Percentiles rank a stretch among this genome's conserved stretches.
These are phyloP conservation scores for Nyctibius grandis DNA, from an alignment of 2,797 vertebrate species.

Conservation along the genomic window DNA sequence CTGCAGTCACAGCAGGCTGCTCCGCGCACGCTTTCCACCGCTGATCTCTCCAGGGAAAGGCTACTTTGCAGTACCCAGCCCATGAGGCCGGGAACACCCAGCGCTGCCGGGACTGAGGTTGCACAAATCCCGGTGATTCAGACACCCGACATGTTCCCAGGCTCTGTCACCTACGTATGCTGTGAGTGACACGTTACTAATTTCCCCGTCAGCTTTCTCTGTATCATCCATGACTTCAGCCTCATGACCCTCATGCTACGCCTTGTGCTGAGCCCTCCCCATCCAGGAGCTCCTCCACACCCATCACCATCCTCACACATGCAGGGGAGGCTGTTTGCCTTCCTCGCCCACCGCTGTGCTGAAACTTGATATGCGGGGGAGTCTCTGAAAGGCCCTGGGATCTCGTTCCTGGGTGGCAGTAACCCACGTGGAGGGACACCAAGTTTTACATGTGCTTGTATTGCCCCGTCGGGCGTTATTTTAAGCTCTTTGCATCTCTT, in stretches of 20 bases:
- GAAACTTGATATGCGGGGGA: not conserved
- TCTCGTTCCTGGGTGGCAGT: not conserved
- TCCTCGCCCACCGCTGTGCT: fast-evolving
- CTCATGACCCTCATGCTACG: not conserved
- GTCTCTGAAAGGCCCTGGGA: not conserved
- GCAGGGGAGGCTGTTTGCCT: not conserved
- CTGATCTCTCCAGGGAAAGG: fast-evolving
- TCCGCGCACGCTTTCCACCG: fast-evolving
- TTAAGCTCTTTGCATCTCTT: not conserved
- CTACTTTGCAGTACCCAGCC: not conserved
- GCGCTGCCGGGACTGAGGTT: not conserved
- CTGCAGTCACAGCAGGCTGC: not conserved
- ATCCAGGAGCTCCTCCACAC: not conserved
- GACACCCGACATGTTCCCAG: not conserved
- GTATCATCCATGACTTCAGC: not conserved
- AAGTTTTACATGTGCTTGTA: not conserved
- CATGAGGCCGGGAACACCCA: fast-evolving
- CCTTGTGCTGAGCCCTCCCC: not conserved
- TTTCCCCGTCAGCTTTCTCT: not conserved
- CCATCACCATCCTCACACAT: fast-evolving
- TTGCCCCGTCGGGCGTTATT: not conserved
- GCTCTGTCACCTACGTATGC: not conserved
- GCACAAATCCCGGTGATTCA: not conserved
- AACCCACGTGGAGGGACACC: not conserved
- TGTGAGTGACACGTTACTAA: not conserved